Evolutionary conservation across 1,140 invertebrate genomes (phyloP).

Genomic region (Brachionus asplanchnoidis): DNA sequence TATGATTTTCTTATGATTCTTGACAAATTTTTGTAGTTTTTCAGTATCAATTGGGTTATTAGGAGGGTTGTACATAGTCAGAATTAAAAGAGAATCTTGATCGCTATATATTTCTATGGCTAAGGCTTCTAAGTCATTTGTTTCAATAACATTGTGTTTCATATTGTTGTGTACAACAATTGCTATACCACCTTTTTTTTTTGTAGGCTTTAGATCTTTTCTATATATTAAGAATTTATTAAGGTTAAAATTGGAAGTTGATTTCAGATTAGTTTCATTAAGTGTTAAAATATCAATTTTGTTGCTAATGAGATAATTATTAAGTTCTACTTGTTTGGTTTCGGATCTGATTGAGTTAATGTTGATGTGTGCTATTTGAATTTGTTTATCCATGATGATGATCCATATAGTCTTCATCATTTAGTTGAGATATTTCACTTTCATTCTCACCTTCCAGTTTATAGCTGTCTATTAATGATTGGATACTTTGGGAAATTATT

Average conservation of each 20-base stretch:
- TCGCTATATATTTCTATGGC: not conserved
- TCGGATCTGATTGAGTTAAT: not conserved
- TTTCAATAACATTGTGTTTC: not conserved
- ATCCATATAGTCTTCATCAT: not conserved
- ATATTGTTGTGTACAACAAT: not conserved
- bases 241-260: not conserved
- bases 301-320: not conserved
- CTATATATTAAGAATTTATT: not conserved
- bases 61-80: not conserved
- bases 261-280: no score
- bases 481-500: not conserved
- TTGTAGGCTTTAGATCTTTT: not conserved
- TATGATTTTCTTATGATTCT: not conserved
- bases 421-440: not conserved
- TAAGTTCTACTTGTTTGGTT: not conserved
- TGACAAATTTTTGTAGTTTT: not conserved
- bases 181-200: not conserved
- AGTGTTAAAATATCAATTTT: not conserved
- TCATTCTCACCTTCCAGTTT: not conserved
- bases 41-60: not conserved
- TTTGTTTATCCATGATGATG: not conserved
- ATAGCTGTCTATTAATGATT: not conserved
- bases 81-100: not conserved
- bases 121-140: not conserved
- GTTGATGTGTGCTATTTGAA: not conserved